Conservation (phyloP, 2,113 vertebrate species). For the Cygnus buccinator region DNA sequence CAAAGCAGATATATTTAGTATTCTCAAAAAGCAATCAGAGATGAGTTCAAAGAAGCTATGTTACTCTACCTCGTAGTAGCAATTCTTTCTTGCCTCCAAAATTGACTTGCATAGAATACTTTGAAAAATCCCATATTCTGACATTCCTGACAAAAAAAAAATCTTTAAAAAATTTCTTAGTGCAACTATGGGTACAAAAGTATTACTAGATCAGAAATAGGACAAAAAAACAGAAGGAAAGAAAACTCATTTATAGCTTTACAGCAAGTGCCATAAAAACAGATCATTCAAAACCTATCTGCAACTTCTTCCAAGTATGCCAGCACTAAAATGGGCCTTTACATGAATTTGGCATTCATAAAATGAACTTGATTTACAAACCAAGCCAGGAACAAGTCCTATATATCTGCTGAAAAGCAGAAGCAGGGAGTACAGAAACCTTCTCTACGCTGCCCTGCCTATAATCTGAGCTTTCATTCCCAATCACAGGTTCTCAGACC, state of each 20-base stretch:
- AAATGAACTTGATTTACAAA: background rate
- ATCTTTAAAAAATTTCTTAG: slow-evolving; percentile 47
- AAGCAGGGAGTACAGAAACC: background rate
- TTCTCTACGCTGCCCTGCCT: background rate
- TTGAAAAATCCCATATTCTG: slow-evolving; percentile 43
- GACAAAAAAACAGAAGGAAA: slow-evolving; percentile 23
- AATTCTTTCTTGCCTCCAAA: background rate
- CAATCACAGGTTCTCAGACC: background rate
- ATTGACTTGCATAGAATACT: background rate
- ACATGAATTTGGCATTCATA: background rate
- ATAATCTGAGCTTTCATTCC: background rate
- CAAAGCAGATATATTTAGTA: background rate
- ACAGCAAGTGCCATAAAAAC: slow-evolving; percentile 22
- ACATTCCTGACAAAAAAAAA: slow-evolving; percentile 47
- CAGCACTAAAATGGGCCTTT: background rate
- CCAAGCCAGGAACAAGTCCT: background rate
- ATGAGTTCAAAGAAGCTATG: background rate
- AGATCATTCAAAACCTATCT: background rate
- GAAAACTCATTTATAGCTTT: slow-evolving; percentile 41
- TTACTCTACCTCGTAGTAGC: background rate
- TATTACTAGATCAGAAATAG: slow-evolving; percentile 28
- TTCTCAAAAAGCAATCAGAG: background rate
- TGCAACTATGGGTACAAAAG: slow-evolving; percentile 46
- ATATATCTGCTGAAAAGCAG: background rate
- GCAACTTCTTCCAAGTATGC: background rate